phyloP scores from a whole-genome alignment of 2,888 invertebrate species.

The Spisula subtruncata region DNA sequence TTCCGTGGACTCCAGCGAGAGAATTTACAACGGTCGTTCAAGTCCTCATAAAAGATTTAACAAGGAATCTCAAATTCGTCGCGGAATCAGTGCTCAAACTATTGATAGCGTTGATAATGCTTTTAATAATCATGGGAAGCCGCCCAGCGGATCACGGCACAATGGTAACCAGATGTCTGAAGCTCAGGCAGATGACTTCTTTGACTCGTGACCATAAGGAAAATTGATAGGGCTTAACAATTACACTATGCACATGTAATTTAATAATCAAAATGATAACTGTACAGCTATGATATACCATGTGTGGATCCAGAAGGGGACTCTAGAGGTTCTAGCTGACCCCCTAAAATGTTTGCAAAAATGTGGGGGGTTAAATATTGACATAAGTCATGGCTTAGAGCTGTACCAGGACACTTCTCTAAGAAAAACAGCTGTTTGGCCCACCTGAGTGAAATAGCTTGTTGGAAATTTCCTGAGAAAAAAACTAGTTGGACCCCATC shows the following conservation, averaged over 20 bases:
- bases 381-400: too few relatives aligned
- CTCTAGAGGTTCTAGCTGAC: too few relatives aligned
- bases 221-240: neutral
- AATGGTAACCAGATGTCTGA: slow-evolving; percentile 48
- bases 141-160: slow-evolving; percentile 57
- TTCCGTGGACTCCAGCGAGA: slow-evolving; percentile 71
- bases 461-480: too few relatives aligned
- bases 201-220: slow-evolving; percentile 75
- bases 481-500: too few relatives aligned
- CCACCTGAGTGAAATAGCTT: too few relatives aligned
- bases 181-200: slow-evolving; percentile 79
- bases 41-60: slow-evolving; percentile 72
- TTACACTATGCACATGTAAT: neutral
- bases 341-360: too few relatives aligned
- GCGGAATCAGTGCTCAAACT: slow-evolving; percentile 80
- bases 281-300: neutral
- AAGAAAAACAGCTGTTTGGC: too few relatives aligned
- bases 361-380: too few relatives aligned
- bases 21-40: slow-evolving; percentile 72
- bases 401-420: too few relatives aligned
- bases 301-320: neutral
- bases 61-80: slow-evolving; percentile 50
- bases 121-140: slow-evolving; percentile 69
- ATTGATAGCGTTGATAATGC: slow-evolving; percentile 83
- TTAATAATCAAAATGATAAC: neutral